Evolutionary conservation across 2,888 invertebrate species (phyloP).

Genomic region (Sphaerophoria taeniata): DNA sequence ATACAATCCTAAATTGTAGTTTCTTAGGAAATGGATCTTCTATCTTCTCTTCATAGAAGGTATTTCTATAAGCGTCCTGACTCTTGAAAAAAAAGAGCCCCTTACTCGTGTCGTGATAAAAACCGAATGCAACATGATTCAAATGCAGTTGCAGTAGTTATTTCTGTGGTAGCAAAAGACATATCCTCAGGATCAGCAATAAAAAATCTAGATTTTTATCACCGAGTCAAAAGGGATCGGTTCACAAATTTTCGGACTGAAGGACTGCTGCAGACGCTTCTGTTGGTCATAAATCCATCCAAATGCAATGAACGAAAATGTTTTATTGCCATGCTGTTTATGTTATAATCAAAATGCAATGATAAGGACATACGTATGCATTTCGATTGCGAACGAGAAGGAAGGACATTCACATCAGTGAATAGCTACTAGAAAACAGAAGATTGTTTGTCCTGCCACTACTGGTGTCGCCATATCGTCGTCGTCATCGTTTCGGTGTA

Average conservation of each 20-base stretch:
- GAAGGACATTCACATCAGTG: background rate
- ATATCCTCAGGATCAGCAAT: background rate
- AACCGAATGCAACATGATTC: too few relatives aligned
- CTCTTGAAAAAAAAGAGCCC: too few relatives aligned
- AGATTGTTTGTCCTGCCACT: background rate
- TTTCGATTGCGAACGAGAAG: background rate
- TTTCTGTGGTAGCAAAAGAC: background rate
- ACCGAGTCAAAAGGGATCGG: constrained; percentile 11
- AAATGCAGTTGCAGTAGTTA: background rate
- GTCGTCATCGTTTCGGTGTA: constrained; percentile 32
- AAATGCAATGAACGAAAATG: constrained; percentile 56
- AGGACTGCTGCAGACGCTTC: constrained; percentile 50
- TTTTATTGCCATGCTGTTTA: constrained; percentile 63
- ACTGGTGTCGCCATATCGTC: background rate
- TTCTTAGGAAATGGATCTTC: background rate
- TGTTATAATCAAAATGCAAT: constrained; percentile 47
- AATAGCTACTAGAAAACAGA: background rate
- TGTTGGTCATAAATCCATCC: constrained; percentile 63
- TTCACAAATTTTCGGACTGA: background rate
- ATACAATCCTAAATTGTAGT: background rate
- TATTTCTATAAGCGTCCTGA: too few relatives aligned
- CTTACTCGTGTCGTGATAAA: too few relatives aligned
- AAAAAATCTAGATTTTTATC: constrained; percentile 36
- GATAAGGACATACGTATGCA: background rate
- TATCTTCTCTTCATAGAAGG: too few relatives aligned